Base-by-base conservation (phyloP, 2,113 vertebrate species). In the Cryptoleucopteryx plumbea region DNA sequence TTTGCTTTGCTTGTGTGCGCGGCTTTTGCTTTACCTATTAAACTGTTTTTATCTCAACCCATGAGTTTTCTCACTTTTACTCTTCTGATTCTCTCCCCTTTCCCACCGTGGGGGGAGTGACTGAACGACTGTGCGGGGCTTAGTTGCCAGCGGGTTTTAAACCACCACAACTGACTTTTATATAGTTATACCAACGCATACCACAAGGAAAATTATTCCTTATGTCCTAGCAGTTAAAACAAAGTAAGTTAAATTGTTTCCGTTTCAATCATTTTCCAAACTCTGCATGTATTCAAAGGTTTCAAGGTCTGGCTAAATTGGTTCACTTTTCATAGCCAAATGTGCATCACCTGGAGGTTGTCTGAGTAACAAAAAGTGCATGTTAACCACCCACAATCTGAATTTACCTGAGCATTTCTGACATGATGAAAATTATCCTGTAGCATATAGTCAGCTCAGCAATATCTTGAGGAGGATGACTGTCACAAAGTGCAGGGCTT, bases 1-100 rank as follows among this genome's bases (percentile, higher is more conserved):
- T 31, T 55, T 31, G 10, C 16, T 31, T 31, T 18, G 53, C 10
- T 55, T 31, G 53, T 0, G 3, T 18, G 29, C 2, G 2, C 0
- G 10, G 29, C 53, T 55, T 31, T 55, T 55, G 53, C 29, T 55
- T 55, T 18, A 31, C 29, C 27, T 55, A 2, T 55, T 55, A 31
- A 55, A 55, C 53, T 55, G 53, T 18, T 2, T 53, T 55, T 31
- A 55, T 31, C 29, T 31, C 53, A 31, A 7, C 29, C 10, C 11
- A 3, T 7, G 7, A 55, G 53, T 31, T 55, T 31, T 55, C 53
- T 55, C 53, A 55, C 29, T 55, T 55, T 55, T 31, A 55, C 29
- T 11, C 29, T 11, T 55, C 29, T 29, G 16, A 55, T 55, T 19
- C 53, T 31, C 53, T 55, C 29, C 16, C 27, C 16, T 17, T 17